Conservation (phyloP, 1,140 invertebrate genomes). For the Drosophila persimilis region DNA sequence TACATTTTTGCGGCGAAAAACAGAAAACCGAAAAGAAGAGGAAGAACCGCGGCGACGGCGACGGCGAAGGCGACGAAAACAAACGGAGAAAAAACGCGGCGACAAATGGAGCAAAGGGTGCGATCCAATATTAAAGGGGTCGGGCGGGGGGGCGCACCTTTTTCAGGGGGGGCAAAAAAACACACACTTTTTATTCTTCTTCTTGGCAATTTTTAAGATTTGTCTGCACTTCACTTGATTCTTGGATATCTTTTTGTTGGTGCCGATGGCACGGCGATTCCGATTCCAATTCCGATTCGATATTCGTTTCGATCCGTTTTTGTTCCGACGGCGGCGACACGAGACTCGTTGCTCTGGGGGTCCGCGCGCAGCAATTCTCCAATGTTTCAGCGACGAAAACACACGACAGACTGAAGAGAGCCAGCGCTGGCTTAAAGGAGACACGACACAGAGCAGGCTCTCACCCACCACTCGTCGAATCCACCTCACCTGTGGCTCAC, state of each 20-base stretch:
- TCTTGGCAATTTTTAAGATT: conserved; percentile 3
- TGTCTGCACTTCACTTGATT: conserved; percentile 50
- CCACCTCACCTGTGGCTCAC: not conserved
- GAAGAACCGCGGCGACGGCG: conserved; percentile 16
- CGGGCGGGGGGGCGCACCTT: too few species aligned
- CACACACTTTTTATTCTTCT: conserved; percentile 4
- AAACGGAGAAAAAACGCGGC: conserved; percentile 62
- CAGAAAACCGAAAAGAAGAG: conserved; percentile 5
- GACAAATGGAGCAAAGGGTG: conserved; percentile 20
- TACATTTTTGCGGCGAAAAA: conserved; percentile 40
- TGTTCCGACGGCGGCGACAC: conserved; percentile 55
- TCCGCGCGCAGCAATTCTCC: conserved; percentile 57
- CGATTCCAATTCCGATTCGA: conserved; percentile 14
- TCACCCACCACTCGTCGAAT: not conserved
- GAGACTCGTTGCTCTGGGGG: conserved; percentile 49
- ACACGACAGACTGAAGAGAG: conserved; percentile 69
- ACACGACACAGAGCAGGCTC: conserved; percentile 2
- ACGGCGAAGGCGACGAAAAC: conserved; percentile 53
- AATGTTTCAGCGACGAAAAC: conserved; percentile 75
- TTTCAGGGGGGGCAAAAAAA: too few species aligned
- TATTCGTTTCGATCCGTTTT: conserved; percentile 6
- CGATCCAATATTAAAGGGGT: conserved; percentile 7
- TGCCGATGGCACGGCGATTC: not conserved
- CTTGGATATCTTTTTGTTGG: conserved; percentile 3
- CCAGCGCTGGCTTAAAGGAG: conserved; percentile 15